Percentiles rank a stretch among this genome's conserved stretches.
phyloP scores from a whole-genome alignment of 2,113 vertebrate species.

The Actinemys pallida region DNA sequence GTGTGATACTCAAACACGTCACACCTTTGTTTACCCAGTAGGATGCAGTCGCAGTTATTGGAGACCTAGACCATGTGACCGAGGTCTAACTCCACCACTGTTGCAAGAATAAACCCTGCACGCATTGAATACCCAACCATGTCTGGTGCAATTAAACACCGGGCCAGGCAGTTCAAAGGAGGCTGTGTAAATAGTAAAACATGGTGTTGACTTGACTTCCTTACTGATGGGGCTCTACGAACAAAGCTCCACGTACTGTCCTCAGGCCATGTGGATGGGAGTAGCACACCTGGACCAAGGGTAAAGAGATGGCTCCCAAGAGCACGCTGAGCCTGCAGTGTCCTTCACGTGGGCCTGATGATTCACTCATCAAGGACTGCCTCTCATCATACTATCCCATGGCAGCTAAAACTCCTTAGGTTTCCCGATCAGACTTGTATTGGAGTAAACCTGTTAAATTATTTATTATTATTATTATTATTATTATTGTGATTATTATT shows the following conservation, averaged over 20 bases:
- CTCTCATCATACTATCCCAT: not conserved
- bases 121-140: accelerated
- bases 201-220: not conserved
- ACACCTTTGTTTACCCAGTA: not conserved
- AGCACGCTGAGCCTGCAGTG: accelerated
- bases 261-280: not conserved
- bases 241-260: not conserved
- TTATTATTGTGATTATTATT: conserved; percentile 58
- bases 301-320: not conserved
- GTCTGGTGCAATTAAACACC: not conserved
- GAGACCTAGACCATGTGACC: not conserved
- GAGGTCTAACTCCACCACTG: not conserved
- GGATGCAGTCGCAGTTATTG: not conserved
- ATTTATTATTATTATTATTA: conserved; percentile 74
- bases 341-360: accelerated
- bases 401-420: conserved; percentile 50
- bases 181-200: conserved; percentile 29
- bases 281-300: accelerated
- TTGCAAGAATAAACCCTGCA: not conserved
- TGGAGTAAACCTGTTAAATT: conserved; percentile 40
- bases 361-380: not conserved
- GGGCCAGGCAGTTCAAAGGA: accelerated
- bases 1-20: accelerated
- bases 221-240: not conserved
- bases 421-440: not conserved